Evolutionary conservation across 2,797 vertebrate genomes (phyloP).

Genomic region (Tragopan temminckii): DNA sequence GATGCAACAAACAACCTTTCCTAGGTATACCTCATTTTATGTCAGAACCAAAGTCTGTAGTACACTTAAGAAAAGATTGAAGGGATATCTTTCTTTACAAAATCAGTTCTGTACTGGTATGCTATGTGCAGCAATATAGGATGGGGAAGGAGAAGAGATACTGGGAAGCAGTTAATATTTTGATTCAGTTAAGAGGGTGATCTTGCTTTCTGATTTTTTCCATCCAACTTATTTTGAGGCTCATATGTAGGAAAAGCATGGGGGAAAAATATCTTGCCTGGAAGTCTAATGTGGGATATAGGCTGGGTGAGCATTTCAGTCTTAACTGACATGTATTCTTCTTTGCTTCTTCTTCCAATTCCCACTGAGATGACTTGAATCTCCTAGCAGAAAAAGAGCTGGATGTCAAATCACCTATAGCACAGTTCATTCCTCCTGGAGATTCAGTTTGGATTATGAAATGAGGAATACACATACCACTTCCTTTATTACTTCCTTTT

Average conservation of each 20-base stretch:
- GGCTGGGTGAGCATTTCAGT: background rate
- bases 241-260: rapidly evolving
- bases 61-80: background rate
- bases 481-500: background rate
- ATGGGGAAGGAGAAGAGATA: background rate
- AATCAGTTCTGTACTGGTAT: background rate
- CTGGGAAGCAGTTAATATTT: background rate
- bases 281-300: background rate
- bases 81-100: background rate
- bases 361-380: background rate
- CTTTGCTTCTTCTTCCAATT: background rate
- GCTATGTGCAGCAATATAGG: background rate
- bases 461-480: background rate
- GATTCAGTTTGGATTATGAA: background rate
- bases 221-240: background rate
- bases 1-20: background rate
- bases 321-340: background rate
- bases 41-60: background rate
- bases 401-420: background rate
- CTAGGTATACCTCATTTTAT: background rate
- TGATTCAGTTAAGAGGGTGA: rapidly evolving
- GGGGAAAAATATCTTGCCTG: background rate
- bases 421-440: rapidly evolving
- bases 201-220: background rate
- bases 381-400: background rate